Evolutionary conservation across 2,888 invertebrate species (phyloP).

Genomic region (Clepsis dumicolana): DNA sequence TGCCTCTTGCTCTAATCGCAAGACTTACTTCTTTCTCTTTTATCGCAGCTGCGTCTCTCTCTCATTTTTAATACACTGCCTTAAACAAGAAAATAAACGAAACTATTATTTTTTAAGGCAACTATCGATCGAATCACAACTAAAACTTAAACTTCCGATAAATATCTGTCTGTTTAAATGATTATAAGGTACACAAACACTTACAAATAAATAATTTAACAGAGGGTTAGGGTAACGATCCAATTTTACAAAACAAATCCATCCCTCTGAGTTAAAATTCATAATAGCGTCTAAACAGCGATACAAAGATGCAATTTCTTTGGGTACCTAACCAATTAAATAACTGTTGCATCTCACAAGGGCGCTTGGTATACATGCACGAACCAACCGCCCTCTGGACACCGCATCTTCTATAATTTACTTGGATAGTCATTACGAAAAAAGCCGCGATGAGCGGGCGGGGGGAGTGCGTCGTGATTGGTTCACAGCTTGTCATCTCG

Average conservation of each 20-base stretch:
- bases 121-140: constrained; percentile 23
- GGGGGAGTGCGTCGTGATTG: too few species aligned
- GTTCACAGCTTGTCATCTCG: too few species aligned
- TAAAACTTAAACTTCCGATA: constrained; percentile 12
- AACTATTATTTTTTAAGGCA: constrained; percentile 23
- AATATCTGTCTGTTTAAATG: constrained; percentile 9
- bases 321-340: background rate
- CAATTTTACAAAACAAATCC: background rate
- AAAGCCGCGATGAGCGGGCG: too few species aligned
- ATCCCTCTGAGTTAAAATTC: background rate
- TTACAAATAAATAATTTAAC: background rate
- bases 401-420: too few species aligned
- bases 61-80: background rate
- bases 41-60: background rate
- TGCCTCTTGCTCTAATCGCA: too few species aligned
- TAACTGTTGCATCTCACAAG: background rate
- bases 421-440: too few species aligned
- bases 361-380: background rate
- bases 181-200: constrained; percentile 3
- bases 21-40: background rate
- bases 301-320: background rate
- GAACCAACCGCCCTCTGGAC: too few species aligned
- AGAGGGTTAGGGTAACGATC: background rate
- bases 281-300: background rate
- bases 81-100: constrained; percentile 6